phyloP scores from a whole-genome alignment of 2,888 invertebrate species.

The Rhagium mordax region DNA sequence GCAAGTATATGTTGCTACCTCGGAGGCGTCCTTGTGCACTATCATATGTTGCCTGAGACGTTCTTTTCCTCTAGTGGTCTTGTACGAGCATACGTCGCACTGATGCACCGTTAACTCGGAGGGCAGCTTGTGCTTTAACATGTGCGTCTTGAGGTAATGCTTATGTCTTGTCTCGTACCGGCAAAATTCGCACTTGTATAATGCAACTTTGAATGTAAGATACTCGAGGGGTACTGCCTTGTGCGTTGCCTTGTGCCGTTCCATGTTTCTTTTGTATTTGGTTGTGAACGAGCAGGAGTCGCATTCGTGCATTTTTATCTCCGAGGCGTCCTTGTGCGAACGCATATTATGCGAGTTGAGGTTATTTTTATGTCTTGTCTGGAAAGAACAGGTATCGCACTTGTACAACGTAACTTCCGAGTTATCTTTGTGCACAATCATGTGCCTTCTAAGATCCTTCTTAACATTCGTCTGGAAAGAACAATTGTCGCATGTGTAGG shows the following conservation, averaged over 20 bases:
- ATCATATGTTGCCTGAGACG: slow-evolving; percentile 4
- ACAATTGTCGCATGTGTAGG: neutral
- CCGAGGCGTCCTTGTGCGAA: neutral
- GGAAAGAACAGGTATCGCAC: neutral
- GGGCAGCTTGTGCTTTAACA: neutral
- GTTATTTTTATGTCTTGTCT: neutral
- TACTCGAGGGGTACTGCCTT: too few species aligned
- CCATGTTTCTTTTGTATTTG: neutral
- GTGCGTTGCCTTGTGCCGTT: too few species aligned
- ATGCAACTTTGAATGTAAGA: too few species aligned
- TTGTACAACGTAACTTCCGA: neutral
- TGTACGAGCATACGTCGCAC: neutral
- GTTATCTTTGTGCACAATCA: neutral
- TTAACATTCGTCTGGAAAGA: neutral
- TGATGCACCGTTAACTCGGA: neutral
- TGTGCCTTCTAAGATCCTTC: neutral
- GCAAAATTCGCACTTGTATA: neutral
- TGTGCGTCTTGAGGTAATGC: neutral
- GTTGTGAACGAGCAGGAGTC: neutral
- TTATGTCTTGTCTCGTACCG: neutral
- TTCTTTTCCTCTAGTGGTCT: neutral
- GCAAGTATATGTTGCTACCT: neutral
- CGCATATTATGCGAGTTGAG: neutral
- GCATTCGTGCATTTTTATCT: neutral
- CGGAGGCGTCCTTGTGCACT: neutral